Conservation (phyloP, 1,140 invertebrate genomes). For the Pseudachorutes palmiensis region DNA sequence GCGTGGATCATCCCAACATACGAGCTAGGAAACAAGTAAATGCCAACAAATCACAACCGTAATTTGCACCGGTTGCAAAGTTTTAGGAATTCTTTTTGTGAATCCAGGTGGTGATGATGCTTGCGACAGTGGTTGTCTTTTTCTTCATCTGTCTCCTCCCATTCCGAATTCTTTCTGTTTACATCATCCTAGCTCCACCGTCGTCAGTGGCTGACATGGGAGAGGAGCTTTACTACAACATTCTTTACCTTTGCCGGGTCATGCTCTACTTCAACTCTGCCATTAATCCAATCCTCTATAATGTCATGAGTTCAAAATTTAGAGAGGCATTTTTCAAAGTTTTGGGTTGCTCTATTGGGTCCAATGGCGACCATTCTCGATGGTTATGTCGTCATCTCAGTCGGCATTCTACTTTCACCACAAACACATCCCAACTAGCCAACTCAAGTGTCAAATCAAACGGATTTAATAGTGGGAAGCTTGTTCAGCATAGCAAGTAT, state of each 20-base stretch:
- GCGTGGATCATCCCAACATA: conserved; percentile 37
- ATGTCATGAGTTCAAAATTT: conserved; percentile 85
- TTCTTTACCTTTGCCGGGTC: conserved; percentile 74
- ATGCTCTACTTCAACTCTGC: conserved; percentile 84
- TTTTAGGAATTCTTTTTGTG: neutral
- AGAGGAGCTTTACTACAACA: conserved; percentile 69
- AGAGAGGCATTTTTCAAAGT: conserved; percentile 63
- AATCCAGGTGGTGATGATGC: conserved; percentile 66
- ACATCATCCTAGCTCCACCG: conserved; percentile 65
- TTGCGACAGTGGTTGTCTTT: conserved; percentile 78
- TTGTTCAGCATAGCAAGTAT: conserved; percentile 14
- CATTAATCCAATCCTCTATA: conserved; percentile 82
- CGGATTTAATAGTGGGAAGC: neutral
- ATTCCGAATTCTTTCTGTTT: conserved; percentile 72
- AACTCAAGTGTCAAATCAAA: conserved; percentile 34
- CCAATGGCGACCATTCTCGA: conserved; percentile 21
- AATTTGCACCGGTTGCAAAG: neutral
- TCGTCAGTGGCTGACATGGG: conserved; percentile 58
- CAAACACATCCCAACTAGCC: conserved; percentile 36
- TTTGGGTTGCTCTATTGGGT: conserved; percentile 34
- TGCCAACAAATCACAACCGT: neutral
- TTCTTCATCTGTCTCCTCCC: conserved; percentile 85
- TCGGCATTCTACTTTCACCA: conserved; percentile 40
- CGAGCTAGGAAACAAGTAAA: conserved; percentile 38
- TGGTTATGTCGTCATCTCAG: conserved; percentile 38